phyloP scores from a whole-genome alignment of 2,888 invertebrate species.

The Heliconius charithonia region DNA sequence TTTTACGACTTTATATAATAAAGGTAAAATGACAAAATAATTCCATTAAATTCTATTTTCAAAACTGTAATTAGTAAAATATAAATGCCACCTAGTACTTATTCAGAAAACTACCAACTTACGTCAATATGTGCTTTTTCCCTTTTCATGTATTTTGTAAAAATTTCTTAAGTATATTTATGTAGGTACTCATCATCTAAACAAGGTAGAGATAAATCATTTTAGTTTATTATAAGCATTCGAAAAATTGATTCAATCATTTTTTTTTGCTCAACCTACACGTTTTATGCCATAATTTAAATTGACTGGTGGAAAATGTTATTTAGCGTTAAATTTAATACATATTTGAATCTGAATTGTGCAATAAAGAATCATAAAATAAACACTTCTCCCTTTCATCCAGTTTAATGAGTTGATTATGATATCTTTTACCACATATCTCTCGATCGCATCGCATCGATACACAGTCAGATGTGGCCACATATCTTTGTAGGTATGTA shows the following conservation, averaged over 20 bases:
- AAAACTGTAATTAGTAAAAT: too few relatives aligned
- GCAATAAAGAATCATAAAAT: too few relatives aligned
- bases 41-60: too few relatives aligned
- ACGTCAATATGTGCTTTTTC: neutral
- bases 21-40: too few relatives aligned
- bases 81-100: neutral
- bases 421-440: constrained; percentile 67
- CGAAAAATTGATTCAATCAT: neutral
- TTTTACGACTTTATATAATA: too few relatives aligned
- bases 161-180: neutral
- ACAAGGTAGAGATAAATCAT: neutral
- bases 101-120: neutral
- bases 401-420: constrained; percentile 52
- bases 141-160: neutral
- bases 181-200: too few relatives aligned
- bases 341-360: too few relatives aligned
- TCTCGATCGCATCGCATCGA: constrained; percentile 63
- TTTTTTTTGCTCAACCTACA: too few relatives aligned
- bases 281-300: too few relatives aligned
- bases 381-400: neutral
- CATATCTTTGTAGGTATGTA: constrained; percentile 7
- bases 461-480: constrained; percentile 37
- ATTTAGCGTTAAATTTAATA: too few relatives aligned
- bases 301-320: too few relatives aligned
- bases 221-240: neutral